A percentile compares a stretch with the other conserved stretches of the same genome.
These are phyloP conservation scores for Drosophila subquinaria DNA, from an alignment of 2,888 invertebrate genomes.

Conservation along the genomic window DNA sequence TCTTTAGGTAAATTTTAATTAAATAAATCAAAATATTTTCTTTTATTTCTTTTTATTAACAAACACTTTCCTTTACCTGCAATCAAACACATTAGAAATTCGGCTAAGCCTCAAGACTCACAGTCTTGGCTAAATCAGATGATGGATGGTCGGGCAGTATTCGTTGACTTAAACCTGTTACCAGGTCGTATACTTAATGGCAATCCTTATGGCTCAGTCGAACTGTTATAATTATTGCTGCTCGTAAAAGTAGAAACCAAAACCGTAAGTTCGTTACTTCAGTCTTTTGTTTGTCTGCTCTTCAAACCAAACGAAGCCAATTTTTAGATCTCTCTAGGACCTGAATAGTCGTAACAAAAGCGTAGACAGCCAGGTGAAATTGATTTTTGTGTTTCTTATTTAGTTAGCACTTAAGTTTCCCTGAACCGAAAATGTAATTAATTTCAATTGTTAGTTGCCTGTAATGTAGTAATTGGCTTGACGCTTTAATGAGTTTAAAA, in stretches of 20 bases:
- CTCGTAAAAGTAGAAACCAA: slow-evolving; percentile 21
- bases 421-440: slow-evolving; percentile 27
- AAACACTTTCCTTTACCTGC: background rate
- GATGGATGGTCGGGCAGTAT: slow-evolving; percentile 39
- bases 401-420: slow-evolving; percentile 25
- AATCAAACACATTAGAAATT: background rate
- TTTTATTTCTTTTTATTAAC: too few species aligned
- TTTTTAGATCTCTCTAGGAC: slow-evolving; percentile 4
- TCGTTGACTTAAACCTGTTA: slow-evolving; percentile 26
- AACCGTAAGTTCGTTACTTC: slow-evolving; percentile 34
- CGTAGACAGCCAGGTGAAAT: slow-evolving; percentile 18
- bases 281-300: slow-evolving; percentile 35
- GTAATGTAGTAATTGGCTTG: slow-evolving; percentile 23
- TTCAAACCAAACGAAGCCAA: background rate
- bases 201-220: slow-evolving; percentile 19
- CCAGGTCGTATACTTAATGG: slow-evolving; percentile 48
- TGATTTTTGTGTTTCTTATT: slow-evolving; percentile 19
- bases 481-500: slow-evolving; percentile 5
- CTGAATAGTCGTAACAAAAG: slow-evolving; percentile 7
- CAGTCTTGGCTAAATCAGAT: background rate
- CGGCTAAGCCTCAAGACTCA: background rate
- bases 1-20: too few species aligned
- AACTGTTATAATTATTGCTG: slow-evolving; percentile 32
- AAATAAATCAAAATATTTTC: too few species aligned
- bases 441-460: slow-evolving; percentile 17